These are phyloP conservation scores for Phengaris alcon DNA, from an alignment of 2,888 invertebrate species.

Conservation along the genomic window DNA sequence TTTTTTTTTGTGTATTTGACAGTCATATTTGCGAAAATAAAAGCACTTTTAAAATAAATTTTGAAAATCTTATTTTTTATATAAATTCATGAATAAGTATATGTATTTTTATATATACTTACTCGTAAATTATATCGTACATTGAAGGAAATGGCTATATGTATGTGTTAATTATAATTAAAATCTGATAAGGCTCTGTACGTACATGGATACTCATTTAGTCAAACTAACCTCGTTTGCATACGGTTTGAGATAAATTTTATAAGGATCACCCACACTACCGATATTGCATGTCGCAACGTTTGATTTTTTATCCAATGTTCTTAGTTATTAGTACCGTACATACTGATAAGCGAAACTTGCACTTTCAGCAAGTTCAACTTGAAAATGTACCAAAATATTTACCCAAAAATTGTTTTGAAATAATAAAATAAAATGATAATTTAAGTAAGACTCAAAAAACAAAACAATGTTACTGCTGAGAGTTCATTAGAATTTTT, in stretches of 20 bases:
- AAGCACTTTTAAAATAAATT: too few relatives aligned
- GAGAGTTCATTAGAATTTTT: not conserved
- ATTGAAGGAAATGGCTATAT: not conserved
- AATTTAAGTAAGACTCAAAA: too few relatives aligned
- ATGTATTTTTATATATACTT: too few relatives aligned
- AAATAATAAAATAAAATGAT: too few relatives aligned
- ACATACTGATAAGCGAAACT: too few relatives aligned
- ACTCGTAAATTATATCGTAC: not conserved
- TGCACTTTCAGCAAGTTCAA: too few relatives aligned
- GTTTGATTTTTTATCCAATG: not conserved
- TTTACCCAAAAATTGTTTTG: too few relatives aligned
- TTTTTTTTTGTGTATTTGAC: not conserved
- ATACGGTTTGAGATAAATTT: constrained; percentile 14
- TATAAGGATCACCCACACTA: not conserved
- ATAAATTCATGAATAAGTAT: not conserved
- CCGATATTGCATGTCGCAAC: not conserved
- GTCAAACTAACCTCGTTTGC: constrained; percentile 18
- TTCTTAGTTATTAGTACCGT: not conserved
- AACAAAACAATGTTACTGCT: not conserved
- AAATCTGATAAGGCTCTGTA: constrained; percentile 20
- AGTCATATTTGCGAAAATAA: not conserved
- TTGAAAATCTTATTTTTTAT: not conserved
- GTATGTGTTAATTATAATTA: constrained; percentile 18
- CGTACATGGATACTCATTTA: constrained; percentile 21
- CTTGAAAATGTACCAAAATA: too few relatives aligned